A percentile compares a stretch with the other conserved stretches of the same genome.
phyloP scores from a whole-genome alignment of 2,888 invertebrate species.

The Cosmorhoe ocellata region DNA sequence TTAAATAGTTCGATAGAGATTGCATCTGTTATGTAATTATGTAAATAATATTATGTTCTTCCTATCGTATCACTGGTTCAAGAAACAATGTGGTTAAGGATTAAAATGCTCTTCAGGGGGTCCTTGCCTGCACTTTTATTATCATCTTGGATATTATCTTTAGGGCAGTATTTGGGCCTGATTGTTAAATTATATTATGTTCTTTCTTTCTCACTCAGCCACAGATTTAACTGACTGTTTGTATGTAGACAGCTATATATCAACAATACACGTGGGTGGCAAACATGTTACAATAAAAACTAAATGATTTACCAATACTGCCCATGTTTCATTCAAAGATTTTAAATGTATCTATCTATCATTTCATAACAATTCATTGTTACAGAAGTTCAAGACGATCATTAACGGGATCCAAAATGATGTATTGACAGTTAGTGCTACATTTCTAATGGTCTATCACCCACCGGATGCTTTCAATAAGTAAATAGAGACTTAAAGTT shows the following conservation, averaged over 20 bases:
- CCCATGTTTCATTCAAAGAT: constrained; percentile 58
- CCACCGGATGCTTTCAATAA: constrained; percentile 30
- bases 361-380: constrained; percentile 62
- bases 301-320: constrained; percentile 49
- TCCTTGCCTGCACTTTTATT: too few species aligned
- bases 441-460: constrained; percentile 26
- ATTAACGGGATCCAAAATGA: constrained; percentile 45
- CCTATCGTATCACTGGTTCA: too few species aligned
- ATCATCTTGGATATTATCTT: too few species aligned
- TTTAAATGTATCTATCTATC: constrained; percentile 60
- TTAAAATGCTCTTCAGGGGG: too few species aligned
- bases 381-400: constrained; percentile 44
- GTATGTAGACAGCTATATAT: too few species aligned
- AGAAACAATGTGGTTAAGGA: too few species aligned
- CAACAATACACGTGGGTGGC: constrained; percentile 45
- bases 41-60: too few species aligned
- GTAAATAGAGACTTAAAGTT: constrained; percentile 30
- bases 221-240: neutral
- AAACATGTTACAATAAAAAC: constrained; percentile 41
- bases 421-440: constrained; percentile 34
- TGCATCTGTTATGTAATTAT: too few species aligned
- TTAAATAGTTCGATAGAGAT: too few species aligned
- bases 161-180: too few species aligned
- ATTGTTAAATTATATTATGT: neutral
- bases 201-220: neutral